Evolutionary conservation across 2,888 invertebrate genomes (phyloP), one percentile per base, ranked within the genome.

Genomic region (Synergus itoensis): DNA sequence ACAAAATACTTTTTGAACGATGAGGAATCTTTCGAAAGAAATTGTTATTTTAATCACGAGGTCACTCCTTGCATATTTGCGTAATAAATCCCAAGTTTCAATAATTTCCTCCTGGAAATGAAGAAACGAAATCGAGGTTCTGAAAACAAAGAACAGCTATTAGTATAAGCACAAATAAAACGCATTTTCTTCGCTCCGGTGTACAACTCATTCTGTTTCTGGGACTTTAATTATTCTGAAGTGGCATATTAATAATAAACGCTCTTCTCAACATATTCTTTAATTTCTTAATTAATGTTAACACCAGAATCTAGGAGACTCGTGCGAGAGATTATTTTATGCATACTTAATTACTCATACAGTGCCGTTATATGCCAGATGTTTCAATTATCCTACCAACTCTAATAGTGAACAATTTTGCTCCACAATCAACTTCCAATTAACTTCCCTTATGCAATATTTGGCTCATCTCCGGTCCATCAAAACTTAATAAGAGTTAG

Each of bases 231-330:
- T 64, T 64, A 64, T 64, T 64, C n/a, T 36, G 40, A 64, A 64
- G 16, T n/a, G 64, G n/a, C 4, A 40, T 64, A 62, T 62, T 64
- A 64, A 64, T 40, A 64, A 64, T 64, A 40, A 40, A 64, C 64
- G 64, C 36, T 40, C 41, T 64, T 64, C 64, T 40, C n/a, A n/a
- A 64, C 4, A 41, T 41, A 64, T 64, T 40, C 41, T 64, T 36
- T 64, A 64, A 64, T 64, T 64, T 36, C 36, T 41, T n/a, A 40
- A 64, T 64, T 64, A 36, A 36, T 36, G 5, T 36, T 36, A 36
- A 36, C 36, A 36, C 36, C 36, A 36, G 5, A 36, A 36, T 36
- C 5, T 36, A 36, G 36, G 36, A 5, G 36, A 36, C 5, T 36
- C 36, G 36, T 36, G 36, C 5, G 36, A 36, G 36, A 36, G 36